phyloP scores from a whole-genome alignment of 1,140 invertebrate genomes.

The Trachymyrmex septentrionalis region DNA sequence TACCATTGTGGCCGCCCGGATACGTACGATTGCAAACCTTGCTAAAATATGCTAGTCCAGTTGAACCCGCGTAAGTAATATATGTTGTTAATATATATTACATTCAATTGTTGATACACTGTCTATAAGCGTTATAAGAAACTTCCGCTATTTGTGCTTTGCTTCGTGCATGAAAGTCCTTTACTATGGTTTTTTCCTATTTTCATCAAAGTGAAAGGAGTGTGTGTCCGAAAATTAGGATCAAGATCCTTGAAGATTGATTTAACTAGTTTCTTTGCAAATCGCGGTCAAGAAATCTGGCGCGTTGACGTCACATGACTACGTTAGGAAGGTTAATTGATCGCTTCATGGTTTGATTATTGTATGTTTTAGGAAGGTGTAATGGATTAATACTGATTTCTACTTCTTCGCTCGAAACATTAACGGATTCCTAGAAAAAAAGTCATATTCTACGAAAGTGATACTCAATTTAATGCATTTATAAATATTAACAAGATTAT shows the following conservation, averaged over 20 bases:
- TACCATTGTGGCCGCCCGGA: slow-evolving; percentile 88
- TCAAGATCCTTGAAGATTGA: slow-evolving; percentile 39
- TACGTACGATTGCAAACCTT: slow-evolving; percentile 86
- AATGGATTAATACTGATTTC: slow-evolving; percentile 75
- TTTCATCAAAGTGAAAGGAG: slow-evolving; percentile 42
- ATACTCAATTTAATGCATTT: slow-evolving; percentile 62
- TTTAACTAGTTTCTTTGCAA: slow-evolving; percentile 49
- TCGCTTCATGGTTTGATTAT: slow-evolving; percentile 71
- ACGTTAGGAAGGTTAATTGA: slow-evolving; percentile 20
- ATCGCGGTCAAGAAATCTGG: slow-evolving; percentile 29
- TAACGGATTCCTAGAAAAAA: slow-evolving; percentile 66
- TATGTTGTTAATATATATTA: neutral
- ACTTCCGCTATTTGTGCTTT: slow-evolving; percentile 56
- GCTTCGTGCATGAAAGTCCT: slow-evolving; percentile 51
- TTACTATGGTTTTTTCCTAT: slow-evolving; percentile 48
- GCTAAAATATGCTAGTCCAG: slow-evolving; percentile 78
- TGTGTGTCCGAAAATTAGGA: slow-evolving; percentile 27
- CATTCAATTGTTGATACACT: slow-evolving; percentile 47
- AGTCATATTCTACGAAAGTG: slow-evolving; percentile 35
- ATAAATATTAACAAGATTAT: slow-evolving; percentile 41
- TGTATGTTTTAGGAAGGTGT: slow-evolving; percentile 80
- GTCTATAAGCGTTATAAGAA: slow-evolving; percentile 49
- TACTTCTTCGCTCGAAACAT: slow-evolving; percentile 61
- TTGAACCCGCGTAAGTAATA: slow-evolving; percentile 79
- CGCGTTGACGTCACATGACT: slow-evolving; percentile 10